Evolutionary conservation across 2,888 invertebrate genomes (phyloP).

Genomic region (Dynastes tityus): DNA sequence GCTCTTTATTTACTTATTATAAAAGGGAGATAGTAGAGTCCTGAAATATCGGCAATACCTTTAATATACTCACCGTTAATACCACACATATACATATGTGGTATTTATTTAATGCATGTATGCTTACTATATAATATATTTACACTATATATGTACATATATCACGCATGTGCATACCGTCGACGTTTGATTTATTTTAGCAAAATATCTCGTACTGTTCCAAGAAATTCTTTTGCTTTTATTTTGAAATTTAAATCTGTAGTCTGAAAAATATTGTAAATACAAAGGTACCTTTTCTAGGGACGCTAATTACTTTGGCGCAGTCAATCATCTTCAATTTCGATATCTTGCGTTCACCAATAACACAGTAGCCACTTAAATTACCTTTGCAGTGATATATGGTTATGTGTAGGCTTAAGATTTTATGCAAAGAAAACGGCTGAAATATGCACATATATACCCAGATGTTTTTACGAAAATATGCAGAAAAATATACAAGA

Average conservation of each 20-base stretch:
- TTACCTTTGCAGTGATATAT: too few relatives aligned
- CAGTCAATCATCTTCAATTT: too few relatives aligned
- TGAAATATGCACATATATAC: too few relatives aligned
- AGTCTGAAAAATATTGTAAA: too few relatives aligned
- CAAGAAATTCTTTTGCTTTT: background rate
- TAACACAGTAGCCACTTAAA: too few relatives aligned
- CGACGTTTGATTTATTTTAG: slow-evolving; percentile 24
- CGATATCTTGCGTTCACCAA: too few relatives aligned
- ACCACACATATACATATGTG: background rate
- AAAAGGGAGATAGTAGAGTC: background rate
- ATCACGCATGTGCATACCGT: background rate
- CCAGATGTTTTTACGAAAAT: too few relatives aligned
- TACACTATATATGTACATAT: background rate
- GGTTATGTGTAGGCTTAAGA: too few relatives aligned
- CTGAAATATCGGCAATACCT: background rate
- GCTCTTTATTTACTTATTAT: background rate
- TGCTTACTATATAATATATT: slow-evolving; percentile 5
- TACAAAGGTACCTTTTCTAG: too few relatives aligned
- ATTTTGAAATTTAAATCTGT: background rate
- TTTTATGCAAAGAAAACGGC: too few relatives aligned
- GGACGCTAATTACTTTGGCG: too few relatives aligned
- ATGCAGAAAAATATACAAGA: too few relatives aligned
- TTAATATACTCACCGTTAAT: background rate
- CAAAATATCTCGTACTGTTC: background rate
- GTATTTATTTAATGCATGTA: slow-evolving; percentile 19